A percentile compares a stretch with the other conserved stretches of the same genome.
Conservation (phyloP, 1,140 invertebrate genomes). For the Eueides isabella region DNA sequence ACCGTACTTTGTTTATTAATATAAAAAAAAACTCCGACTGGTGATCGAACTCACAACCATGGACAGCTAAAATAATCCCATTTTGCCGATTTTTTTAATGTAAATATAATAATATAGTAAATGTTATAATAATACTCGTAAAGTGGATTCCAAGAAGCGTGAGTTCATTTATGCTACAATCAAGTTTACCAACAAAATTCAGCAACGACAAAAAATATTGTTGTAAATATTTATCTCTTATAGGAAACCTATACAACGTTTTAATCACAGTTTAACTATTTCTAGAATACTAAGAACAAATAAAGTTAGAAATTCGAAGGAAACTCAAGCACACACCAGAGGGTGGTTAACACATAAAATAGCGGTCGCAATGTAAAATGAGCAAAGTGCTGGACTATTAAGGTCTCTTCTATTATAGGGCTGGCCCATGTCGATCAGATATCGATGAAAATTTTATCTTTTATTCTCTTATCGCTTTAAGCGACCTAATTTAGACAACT, state of each 20-base stretch:
- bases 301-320: constrained; percentile 28
- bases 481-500: too few relatives aligned
- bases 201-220: neutral
- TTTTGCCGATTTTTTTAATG: too few relatives aligned
- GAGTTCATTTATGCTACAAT: too few relatives aligned
- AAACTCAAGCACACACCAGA: constrained; percentile 31
- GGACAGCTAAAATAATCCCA: too few relatives aligned
- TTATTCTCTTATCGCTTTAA: too few relatives aligned
- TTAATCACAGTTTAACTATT: neutral
- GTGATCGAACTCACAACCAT: too few relatives aligned
- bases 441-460: neutral
- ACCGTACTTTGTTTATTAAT: too few relatives aligned
- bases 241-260: neutral
- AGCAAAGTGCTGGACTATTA: constrained; percentile 52
- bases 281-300: constrained; percentile 17
- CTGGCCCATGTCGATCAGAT: constrained; percentile 22
- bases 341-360: constrained; percentile 42
- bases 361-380: constrained; percentile 49
- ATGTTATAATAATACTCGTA: too few relatives aligned
- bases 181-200: too few relatives aligned
- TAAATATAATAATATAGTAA: too few relatives aligned
- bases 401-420: constrained; percentile 46
- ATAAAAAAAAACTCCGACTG: too few relatives aligned
- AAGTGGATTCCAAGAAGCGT: too few relatives aligned
- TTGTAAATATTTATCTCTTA: neutral